These are phyloP conservation scores for Drosophila yakuba DNA, from an alignment of 1,140 invertebrate species.

Conservation along the genomic window DNA sequence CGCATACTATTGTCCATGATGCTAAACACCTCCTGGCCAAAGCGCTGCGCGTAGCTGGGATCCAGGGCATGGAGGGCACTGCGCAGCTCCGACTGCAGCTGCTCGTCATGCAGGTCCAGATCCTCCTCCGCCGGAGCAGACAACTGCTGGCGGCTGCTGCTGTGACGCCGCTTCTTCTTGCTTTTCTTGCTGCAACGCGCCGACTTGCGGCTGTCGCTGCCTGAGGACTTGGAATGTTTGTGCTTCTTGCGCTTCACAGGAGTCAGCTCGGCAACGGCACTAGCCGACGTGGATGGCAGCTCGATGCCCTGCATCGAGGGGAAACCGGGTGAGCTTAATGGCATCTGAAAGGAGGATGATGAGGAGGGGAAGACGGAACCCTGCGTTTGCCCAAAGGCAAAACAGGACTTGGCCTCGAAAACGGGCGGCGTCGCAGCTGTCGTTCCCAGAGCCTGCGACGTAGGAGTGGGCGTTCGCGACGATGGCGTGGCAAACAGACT, in stretches of 20 bases:
- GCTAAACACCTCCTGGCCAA: constrained; percentile 88
- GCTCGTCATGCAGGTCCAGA: constrained; percentile 81
- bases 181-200: constrained; percentile 78
- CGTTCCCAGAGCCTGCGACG: constrained; percentile 4
- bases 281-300: constrained; percentile 61
- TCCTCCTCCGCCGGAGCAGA: constrained; percentile 47
- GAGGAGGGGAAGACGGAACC: constrained; percentile 33
- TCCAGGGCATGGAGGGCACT: constrained; percentile 68
- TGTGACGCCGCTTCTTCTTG: constrained; percentile 75
- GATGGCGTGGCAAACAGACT: constrained; percentile 67
- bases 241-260: constrained; percentile 80
- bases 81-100: constrained; percentile 78
- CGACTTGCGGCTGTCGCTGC: constrained; percentile 68
- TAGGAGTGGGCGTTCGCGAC: constrained; percentile 60
- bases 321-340: constrained; percentile 58
- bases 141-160: constrained; percentile 48
- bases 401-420: constrained; percentile 35
- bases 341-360: constrained; percentile 47
- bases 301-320: constrained; percentile 82
- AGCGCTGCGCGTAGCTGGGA: constrained; percentile 71
- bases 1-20: constrained; percentile 92
- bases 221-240: constrained; percentile 84
- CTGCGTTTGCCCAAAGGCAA: constrained; percentile 32
- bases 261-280: constrained; percentile 28
- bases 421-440: constrained; percentile 18